Evolutionary conservation across 1,140 invertebrate species (phyloP).

Genomic region (Periplaneta americana): DNA sequence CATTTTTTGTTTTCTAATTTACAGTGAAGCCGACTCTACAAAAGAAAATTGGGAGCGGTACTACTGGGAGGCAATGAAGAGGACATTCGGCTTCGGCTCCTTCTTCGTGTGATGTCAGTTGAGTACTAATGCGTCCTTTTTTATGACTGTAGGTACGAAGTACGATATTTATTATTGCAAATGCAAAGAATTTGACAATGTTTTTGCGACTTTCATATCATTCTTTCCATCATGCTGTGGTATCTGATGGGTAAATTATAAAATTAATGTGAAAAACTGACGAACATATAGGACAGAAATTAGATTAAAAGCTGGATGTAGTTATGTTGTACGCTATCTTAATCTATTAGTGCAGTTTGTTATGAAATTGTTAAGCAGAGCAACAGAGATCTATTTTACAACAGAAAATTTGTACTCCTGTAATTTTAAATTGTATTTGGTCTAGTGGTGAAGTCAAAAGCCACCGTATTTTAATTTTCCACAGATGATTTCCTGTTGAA

Average conservation of each 20-base stretch:
- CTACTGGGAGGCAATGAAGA: constrained; percentile 90
- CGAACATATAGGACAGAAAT: background rate
- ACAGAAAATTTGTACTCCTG: background rate
- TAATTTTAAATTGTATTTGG: background rate
- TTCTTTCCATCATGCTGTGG: background rate
- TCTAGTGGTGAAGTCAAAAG: background rate
- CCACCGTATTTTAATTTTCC: background rate
- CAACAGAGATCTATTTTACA: background rate
- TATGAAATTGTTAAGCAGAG: background rate
- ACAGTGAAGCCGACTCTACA: constrained; percentile 71
- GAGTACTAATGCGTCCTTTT: background rate
- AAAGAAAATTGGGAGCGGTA: constrained; percentile 85
- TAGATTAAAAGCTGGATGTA: background rate
- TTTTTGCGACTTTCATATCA: background rate
- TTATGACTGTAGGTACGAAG: background rate
- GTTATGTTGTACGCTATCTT: background rate
- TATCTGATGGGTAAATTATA: background rate
- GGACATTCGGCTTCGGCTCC: constrained; percentile 85
- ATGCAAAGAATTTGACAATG: background rate
- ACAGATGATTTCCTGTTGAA: background rate
- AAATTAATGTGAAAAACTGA: background rate
- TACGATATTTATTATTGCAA: background rate
- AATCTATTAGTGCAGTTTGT: background rate
- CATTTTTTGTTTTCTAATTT: constrained; percentile 25
- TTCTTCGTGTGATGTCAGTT: constrained; percentile 42